phyloP scores from a whole-genome alignment of 2,888 invertebrate species.

The Lepetodrilus schrolli region DNA sequence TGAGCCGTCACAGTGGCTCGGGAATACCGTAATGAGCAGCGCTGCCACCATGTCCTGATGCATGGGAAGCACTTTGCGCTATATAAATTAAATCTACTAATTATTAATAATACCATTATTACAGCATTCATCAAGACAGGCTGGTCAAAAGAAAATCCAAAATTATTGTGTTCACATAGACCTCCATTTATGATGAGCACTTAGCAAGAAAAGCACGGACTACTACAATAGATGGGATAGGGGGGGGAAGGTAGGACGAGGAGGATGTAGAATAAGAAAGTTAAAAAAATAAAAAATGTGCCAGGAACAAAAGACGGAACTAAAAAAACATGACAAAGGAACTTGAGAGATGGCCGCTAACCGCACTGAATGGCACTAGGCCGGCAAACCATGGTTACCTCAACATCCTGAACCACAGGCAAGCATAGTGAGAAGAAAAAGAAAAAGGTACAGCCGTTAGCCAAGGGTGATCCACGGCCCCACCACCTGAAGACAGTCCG shows the following conservation, averaged over 20 bases:
- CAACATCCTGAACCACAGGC: conserved; percentile 64
- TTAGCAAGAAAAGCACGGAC: conserved; percentile 17
- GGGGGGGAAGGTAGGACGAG: not conserved
- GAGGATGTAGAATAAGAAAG: conserved; percentile 26
- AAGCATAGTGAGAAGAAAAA: conserved; percentile 59
- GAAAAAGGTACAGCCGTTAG: too few relatives aligned
- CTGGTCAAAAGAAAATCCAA: too few relatives aligned
- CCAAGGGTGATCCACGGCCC: too few relatives aligned
- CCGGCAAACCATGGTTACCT: conserved; percentile 51
- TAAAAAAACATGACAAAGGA: conserved; percentile 35
- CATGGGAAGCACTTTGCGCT: too few relatives aligned
- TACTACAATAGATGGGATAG: not conserved
- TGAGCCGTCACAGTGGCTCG: too few relatives aligned
- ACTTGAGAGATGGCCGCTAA: conserved; percentile 44
- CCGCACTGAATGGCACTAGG: conserved; percentile 33
- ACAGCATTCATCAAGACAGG: too few relatives aligned
- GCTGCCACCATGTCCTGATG: too few relatives aligned
- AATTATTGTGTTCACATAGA: not conserved
- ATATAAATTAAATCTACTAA: too few relatives aligned
- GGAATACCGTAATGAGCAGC: too few relatives aligned
- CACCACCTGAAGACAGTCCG: too few relatives aligned
- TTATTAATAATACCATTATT: too few relatives aligned
- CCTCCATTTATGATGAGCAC: not conserved
- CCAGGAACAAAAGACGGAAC: too few relatives aligned
- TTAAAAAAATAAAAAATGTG: conserved; percentile 31